A percentile compares a stretch with the other conserved stretches of the same genome.
Evolutionary conservation across 30 jellyfish, hydroid and myxozoan genomes (phyloP).

Genomic region (Hydractinia symbiolongicarpus): DNA sequence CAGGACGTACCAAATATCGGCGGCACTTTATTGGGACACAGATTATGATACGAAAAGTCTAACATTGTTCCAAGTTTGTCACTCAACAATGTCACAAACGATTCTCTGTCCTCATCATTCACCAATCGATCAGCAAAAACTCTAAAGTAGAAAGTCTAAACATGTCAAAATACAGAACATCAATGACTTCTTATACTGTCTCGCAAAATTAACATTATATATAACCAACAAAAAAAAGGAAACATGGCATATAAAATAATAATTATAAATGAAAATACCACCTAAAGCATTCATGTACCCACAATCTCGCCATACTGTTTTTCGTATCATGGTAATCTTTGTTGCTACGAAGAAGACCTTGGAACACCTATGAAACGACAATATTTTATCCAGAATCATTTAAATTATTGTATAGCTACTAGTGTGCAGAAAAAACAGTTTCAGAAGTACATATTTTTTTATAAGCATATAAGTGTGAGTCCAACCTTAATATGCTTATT

Average conservation of each 20-base stretch:
- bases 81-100: slow-evolving; percentile 63
- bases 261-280: not conserved
- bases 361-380: slow-evolving; percentile 57
- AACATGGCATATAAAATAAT: not conserved
- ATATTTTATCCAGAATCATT: no score
- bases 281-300: slow-evolving; percentile 99
- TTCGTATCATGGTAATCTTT: slow-evolving; percentile 87
- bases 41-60: slow-evolving; percentile 86
- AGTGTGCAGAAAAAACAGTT: no score
- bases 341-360: slow-evolving; percentile 86
- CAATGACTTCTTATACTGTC: not conserved
- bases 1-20: slow-evolving; percentile 76
- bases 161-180: not conserved
- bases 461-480: no score
- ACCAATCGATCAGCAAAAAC: slow-evolving; percentile 92
- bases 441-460: no score
- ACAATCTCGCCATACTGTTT: slow-evolving; percentile 79
- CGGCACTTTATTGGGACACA: slow-evolving; percentile 91
- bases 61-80: slow-evolving; percentile 90
- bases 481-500: no score
- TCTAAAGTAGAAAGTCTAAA: slow-evolving; percentile 23
- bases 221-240: not conserved
- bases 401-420: no score
- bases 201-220: not conserved
- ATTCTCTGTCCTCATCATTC: slow-evolving; percentile 70